A percentile compares a stretch with the other conserved stretches of the same genome.
phyloP scores from a whole-genome alignment of 2,888 invertebrate species.

The Exephanes ischioxanthus region DNA sequence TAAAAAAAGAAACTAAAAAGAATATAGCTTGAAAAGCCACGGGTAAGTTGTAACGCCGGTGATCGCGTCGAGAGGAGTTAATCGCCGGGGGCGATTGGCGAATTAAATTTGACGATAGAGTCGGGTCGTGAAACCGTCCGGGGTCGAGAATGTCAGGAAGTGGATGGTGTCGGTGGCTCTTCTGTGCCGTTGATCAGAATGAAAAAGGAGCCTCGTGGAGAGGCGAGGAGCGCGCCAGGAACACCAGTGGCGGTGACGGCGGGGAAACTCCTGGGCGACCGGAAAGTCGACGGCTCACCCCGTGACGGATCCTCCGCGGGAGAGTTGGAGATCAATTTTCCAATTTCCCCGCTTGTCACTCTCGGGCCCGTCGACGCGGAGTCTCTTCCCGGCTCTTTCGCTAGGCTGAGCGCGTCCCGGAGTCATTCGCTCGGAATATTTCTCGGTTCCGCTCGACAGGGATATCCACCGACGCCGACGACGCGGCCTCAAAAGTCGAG shows the following conservation, averaged over 20 bases:
- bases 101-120: conserved; percentile 63
- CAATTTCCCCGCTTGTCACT: conserved; percentile 83
- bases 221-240: conserved; percentile 7
- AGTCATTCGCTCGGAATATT: conserved; percentile 77
- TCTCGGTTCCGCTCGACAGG: conserved; percentile 65
- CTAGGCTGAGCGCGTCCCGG: conserved; percentile 32
- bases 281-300: conserved; percentile 49
- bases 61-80: conserved; percentile 47
- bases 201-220: conserved; percentile 27
- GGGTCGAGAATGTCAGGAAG: conserved; percentile 48
- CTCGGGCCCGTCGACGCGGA: conserved; percentile 71
- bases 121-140: conserved; percentile 44
- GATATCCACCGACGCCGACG: not conserved
- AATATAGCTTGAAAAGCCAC: not conserved
- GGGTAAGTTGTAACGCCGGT: conserved; percentile 36
- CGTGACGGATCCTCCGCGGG: conserved; percentile 70
- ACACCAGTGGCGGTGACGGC: conserved; percentile 35
- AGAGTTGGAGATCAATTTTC: conserved; percentile 80
- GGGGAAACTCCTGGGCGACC: conserved; percentile 34
- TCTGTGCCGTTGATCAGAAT: not conserved
- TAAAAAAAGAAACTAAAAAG: not conserved
- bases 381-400: conserved; percentile 43
- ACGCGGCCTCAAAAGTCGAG: not conserved
- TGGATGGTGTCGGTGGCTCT: conserved; percentile 33
- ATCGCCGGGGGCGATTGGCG: conserved; percentile 63